Base-by-base conservation (phyloP, 1,140 invertebrate species). In the Antheraea mylitta region DNA sequence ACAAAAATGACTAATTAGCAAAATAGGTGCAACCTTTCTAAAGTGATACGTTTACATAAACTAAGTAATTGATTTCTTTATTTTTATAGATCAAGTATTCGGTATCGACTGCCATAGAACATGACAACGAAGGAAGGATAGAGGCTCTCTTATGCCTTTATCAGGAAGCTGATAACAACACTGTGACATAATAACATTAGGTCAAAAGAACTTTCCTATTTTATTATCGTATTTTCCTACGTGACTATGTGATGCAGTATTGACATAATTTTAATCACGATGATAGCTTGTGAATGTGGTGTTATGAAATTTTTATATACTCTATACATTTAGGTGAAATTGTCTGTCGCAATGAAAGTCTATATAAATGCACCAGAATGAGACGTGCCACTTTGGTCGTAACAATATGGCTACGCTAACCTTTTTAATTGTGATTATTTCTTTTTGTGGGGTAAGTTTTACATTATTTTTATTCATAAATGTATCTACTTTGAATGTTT, bases 361-460 rank as follows among this genome's bases (percentile, higher is more conserved):
- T 67, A 67, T 67, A 67, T 67, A 67, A 67, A 67, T 36, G 58
- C n/a, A 58, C 6, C 36, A 67, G 18, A 18, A 42, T 10, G 58
- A 60, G n/a, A 36, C 18, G 58, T 42, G 64, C 38, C 38, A 65
- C 38, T 67, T 67, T 60, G n/a, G 61, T 38, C 36, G 9, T 19
- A 37, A 37, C 16, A 45, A 37, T 36, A 61, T 67, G 66, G 30
- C 58, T 37, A 59, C 18, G 22, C 30, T 61, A 60, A 61, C 37
- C 38, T 66, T 60, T 18, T 36, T 58, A 9, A 42, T 60, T 59
- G 65, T 48, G 64, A 48, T 65, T 16, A 19, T 22, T 42, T 65
- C 18, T 18, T 45, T 53, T 9, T 65, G 37, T 13, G 64, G 64
- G 64, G 64, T 65, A 22, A 65, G 64, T 65, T 18, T n/a, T 16